phyloP scores from a whole-genome alignment of 2,113 vertebrate species.

The Tragulus kanchil region DNA sequence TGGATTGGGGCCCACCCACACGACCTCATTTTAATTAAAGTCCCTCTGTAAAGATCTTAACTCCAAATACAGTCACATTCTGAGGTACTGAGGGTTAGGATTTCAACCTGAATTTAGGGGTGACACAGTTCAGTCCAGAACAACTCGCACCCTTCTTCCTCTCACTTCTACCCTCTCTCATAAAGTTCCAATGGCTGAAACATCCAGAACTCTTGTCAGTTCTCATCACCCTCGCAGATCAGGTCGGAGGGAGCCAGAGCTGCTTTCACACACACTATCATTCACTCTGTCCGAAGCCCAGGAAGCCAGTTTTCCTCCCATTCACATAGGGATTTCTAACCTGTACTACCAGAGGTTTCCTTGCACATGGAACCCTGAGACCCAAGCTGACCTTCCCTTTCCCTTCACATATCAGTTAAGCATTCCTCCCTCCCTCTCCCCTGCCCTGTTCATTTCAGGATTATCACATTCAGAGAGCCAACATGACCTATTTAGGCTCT shows the following conservation, averaged over 20 bases:
- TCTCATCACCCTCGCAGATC: not conserved
- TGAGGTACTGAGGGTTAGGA: not conserved
- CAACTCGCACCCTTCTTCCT: not conserved
- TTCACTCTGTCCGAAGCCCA: not conserved
- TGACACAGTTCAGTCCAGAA: not conserved
- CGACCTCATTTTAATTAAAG: not conserved
- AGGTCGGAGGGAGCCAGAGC: not conserved
- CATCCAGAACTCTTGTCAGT: not conserved
- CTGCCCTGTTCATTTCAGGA: slow-evolving; percentile 75
- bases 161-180: not conserved
- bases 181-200: not conserved
- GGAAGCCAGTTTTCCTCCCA: not conserved
- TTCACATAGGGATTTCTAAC: not conserved
- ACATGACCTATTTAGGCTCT: slow-evolving; percentile 87
- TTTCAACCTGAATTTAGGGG: not conserved
- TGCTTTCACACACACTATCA: not conserved
- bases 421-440: not conserved
- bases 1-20: not conserved
- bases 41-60: not conserved
- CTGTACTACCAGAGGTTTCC: not conserved
- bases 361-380: not conserved
- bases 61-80: slow-evolving; percentile 15
- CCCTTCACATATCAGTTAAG: not conserved
- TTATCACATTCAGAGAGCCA: slow-evolving; percentile 79
- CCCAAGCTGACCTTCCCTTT: not conserved